Evolutionary conservation across 2,888 invertebrate species (phyloP).

Genomic region (Norana najaformis): DNA sequence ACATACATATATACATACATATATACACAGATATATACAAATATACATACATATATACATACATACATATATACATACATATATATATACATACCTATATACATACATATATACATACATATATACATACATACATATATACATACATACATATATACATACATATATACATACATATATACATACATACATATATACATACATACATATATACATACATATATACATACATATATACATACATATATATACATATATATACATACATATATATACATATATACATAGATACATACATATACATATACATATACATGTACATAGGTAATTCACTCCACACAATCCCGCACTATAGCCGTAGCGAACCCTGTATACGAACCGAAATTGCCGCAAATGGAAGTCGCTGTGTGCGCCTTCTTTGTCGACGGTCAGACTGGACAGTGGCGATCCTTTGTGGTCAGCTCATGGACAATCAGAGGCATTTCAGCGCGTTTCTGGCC

Average conservation of each 20-base stretch:
- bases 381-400: slow-evolving; percentile 21
- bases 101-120: not conserved
- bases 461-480: slow-evolving; percentile 4
- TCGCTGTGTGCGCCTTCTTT: not conserved
- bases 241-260: not conserved
- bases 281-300: not conserved
- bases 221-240: not conserved
- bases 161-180: not conserved
- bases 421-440: not conserved
- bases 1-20: not conserved
- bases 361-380: not conserved
- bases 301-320: not conserved
- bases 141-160: not conserved
- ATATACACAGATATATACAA: not conserved
- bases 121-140: not conserved
- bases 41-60: not conserved
- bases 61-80: not conserved
- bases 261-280: not conserved
- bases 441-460: not conserved
- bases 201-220: not conserved
- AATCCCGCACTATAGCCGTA: not conserved
- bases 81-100: no score
- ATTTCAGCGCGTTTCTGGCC: not conserved
- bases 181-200: not conserved
- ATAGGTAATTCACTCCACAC: not conserved